Evolutionary conservation across 2,888 invertebrate genomes (phyloP).

Genomic region (Globia sparganii): DNA sequence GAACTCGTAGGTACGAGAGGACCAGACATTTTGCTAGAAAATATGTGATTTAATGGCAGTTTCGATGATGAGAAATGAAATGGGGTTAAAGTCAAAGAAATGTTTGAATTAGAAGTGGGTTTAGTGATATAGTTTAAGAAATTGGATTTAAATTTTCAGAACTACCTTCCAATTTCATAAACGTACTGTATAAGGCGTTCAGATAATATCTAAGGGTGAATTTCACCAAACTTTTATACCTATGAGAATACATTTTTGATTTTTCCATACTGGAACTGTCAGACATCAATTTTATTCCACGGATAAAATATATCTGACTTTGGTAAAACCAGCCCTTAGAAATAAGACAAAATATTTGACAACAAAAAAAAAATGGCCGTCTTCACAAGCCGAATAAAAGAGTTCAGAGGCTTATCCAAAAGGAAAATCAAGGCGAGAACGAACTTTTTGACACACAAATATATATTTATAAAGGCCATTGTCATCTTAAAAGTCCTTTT

Average conservation of each 20-base stretch:
- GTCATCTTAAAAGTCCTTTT: conserved; percentile 8
- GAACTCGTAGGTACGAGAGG: conserved; percentile 2
- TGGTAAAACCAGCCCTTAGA: not conserved
- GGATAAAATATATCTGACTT: not conserved
- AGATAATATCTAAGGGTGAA: too few relatives aligned
- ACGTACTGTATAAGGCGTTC: not conserved
- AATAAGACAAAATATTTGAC: not conserved
- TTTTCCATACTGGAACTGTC: not conserved
- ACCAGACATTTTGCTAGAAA: conserved; percentile 7
- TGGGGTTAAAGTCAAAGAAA: not conserved
- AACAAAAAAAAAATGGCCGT: not conserved
- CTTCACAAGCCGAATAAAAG: conserved; percentile 7
- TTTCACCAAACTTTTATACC: too few relatives aligned
- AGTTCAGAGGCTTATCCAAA: conserved; percentile 5
- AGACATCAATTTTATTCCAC: not conserved
- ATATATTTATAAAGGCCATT: not conserved
- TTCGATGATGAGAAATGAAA: not conserved
- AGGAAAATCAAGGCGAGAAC: not conserved
- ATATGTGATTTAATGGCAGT: conserved; percentile 2
- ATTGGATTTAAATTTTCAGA: not conserved
- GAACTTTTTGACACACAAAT: not conserved
- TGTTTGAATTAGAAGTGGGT: not conserved
- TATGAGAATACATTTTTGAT: too few relatives aligned
- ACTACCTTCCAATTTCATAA: not conserved
- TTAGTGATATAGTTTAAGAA: not conserved